Evolutionary conservation across 2,797 vertebrate genomes (phyloP), one percentile per base, ranked within the genome.

Genomic region (Lemur catta): DNA sequence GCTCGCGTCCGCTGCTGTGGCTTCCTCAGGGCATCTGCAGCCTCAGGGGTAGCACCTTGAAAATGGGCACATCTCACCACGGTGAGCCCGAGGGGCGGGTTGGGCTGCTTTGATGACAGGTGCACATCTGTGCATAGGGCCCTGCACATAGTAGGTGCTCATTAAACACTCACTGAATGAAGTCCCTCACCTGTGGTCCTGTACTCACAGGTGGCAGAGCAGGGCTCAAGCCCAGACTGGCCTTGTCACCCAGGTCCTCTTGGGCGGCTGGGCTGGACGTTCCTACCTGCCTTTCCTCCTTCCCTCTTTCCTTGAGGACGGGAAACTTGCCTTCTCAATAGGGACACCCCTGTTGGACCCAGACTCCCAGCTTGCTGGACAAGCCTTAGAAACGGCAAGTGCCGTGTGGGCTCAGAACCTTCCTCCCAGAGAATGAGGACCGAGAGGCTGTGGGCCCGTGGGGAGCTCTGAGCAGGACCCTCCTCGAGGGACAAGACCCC

Each of bases 1-100:
- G 11, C 3, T 28, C 24, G 24, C 0, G 0, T 41, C 11, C 5
- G 24, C 55, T 48, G 41, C 7, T 1, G 28, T 0, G 0, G 22
- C 55, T 22, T n/a, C n/a, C 7, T 55, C 26, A 28, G 38, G 26
- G 55, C 13, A 9, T 6, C 26, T 0, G 17, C 0, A 18, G 67
- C 24, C 30, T 69, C 71, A 1, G 59, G 9, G 35, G n/a, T 4
- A 22, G 15, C n/a, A 17, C 10, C 48, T 7, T 2, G 4, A 61
- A 57, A 81, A 69, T 4, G 35, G 78, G 30, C 15, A 63, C 67
- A 38, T 12, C 52, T 59, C 20, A 48, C 28, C 2, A 48, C n/a
- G 26, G 13, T 24, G 52, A 91, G 67, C 18, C 50, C 0, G 7
- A 55, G 52, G 59, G 57, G 22, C 1, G 14, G 76, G 76, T 26